Percentiles rank a stretch among this genome's conserved stretches.
phyloP scores from a whole-genome alignment of 2,888 invertebrate genomes.

The Pachymerium ferrugineum region DNA sequence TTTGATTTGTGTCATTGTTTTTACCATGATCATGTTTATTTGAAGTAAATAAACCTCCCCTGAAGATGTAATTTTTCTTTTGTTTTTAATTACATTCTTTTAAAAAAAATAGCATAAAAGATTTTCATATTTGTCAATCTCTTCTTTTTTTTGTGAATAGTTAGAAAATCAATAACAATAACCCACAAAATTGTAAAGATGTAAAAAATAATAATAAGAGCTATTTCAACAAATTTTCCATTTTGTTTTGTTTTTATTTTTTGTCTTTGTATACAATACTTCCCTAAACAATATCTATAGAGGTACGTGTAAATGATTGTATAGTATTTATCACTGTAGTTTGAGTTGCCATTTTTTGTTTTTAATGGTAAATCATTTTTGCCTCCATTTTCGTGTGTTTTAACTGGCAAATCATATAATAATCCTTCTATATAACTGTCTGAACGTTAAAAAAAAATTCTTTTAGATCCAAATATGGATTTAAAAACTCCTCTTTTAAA shows the following conservation, averaged over 20 bases:
- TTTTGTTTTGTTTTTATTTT: too few species aligned
- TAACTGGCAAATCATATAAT: conserved; percentile 15
- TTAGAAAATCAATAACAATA: conserved; percentile 16
- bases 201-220: conserved; percentile 22
- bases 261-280: conserved; percentile 22
- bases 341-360: conserved; percentile 20
- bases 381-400: conserved; percentile 16
- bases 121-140: neutral
- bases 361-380: conserved; percentile 24
- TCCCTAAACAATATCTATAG: conserved; percentile 20
- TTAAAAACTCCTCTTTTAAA: neutral
- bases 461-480: neutral
- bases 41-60: too few species aligned
- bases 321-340: conserved; percentile 25
- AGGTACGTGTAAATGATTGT: conserved; percentile 23
- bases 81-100: too few species aligned
- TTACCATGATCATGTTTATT: neutral
- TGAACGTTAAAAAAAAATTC: neutral
- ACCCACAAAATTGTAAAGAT: conserved; percentile 24
- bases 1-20: neutral
- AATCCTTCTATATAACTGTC: conserved; percentile 11
- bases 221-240: conserved; percentile 15
- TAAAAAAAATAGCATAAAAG: conserved; percentile 2
- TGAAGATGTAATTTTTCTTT: too few species aligned
- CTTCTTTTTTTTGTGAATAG: conserved; percentile 12